phyloP scores from a whole-genome alignment of 2,888 invertebrate genomes.

The Callinectes sapidus region DNA sequence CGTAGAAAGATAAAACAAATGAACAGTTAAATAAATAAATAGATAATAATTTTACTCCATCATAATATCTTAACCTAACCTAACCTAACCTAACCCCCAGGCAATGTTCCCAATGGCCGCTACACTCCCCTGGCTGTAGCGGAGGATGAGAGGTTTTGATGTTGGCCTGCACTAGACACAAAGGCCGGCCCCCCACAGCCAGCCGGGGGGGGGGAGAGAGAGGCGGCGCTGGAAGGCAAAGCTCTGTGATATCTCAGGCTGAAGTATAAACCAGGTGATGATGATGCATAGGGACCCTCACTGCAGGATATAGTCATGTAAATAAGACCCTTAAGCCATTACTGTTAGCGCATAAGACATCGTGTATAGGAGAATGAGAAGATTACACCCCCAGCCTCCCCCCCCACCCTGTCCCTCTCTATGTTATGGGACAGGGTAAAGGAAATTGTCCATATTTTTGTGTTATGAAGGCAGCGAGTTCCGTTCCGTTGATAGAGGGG shows the following conservation, averaged over 20 bases:
- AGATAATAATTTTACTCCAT: no score
- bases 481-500: no score
- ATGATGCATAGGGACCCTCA: conserved; percentile 39
- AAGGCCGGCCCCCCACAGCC: conserved; percentile 33
- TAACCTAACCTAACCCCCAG: conserved; percentile 27
- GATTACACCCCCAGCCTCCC: no score
- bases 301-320: conserved; percentile 60
- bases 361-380: no score
- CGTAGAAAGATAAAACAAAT: no score
- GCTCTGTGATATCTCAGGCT: conserved; percentile 55
- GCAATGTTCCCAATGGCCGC: conserved; percentile 64
- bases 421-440: background rate
- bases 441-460: background rate
- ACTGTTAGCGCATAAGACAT: conserved; percentile 34
- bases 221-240: background rate
- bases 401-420: no score
- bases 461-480: background rate
- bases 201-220: background rate
- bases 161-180: conserved; percentile 36
- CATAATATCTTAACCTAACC: no score
- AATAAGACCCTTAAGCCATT: conserved; percentile 56
- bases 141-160: conserved; percentile 64
- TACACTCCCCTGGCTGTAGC: conserved; percentile 59
- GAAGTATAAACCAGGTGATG: conserved; percentile 4
- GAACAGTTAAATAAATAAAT: no score